Base-by-base conservation (phyloP, 1,140 invertebrate genomes). In the Drosophila watanabei region DNA sequence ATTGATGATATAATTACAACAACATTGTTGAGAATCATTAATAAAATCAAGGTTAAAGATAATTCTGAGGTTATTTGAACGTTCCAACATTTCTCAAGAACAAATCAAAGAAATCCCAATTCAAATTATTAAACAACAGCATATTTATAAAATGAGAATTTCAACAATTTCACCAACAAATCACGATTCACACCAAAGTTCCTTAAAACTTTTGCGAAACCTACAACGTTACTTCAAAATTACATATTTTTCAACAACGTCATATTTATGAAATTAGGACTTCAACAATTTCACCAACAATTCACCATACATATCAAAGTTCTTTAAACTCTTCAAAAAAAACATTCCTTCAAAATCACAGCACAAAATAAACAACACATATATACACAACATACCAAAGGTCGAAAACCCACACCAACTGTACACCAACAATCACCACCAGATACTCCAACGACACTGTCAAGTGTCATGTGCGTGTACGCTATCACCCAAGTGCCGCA, bases 401-500 rank as follows among this genome's bases (percentile, higher is more conserved):
- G 16, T n/a, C 2, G 9, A 43, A 5, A 46, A 69, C 37, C 39
- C 51, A 54, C 49, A 69, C 39, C 49, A 70, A 48, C 24, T 56
- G 28, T 71, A 56, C 39, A 35, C 16, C 64, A 66, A 64, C 59
- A 35, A 63, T 66, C 64, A 68, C 32, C 68, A 52, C 33, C 48
- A 33, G 68, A 71, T 71, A 33, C 68, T 69, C 71, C 71, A 51
- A 65, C 30, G 70, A 73, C 71, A 73, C 62, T 88, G 80, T 80
- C 83, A 86, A 86, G 82, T 78, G 82, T 70, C 70, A 28, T 58
- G 72, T 83, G 85, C 84, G 84, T 87, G 84, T 63, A 45, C 77
- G 65, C 77, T 87, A 87, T 87, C 84, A 80, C 71, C 59, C 63
- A 41, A 63, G 76, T 52, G 76, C 66, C 66, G 62, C 78, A 56